A percentile compares a stretch with the other conserved stretches of the same genome.
Conservation (phyloP, 2,113 vertebrate genomes). For the Poicephalus meyeri region DNA sequence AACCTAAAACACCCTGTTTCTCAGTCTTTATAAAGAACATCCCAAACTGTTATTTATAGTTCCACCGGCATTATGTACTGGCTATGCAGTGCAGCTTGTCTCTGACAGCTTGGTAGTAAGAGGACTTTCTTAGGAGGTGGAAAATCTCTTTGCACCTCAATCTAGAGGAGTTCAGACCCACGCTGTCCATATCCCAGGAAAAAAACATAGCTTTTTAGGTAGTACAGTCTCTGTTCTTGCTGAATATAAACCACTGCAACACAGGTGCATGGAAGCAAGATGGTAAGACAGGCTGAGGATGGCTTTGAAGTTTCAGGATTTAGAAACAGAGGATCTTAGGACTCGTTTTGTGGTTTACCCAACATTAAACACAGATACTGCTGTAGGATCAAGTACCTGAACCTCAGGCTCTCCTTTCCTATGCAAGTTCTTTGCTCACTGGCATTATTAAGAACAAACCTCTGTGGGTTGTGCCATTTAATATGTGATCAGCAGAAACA, state of each 20-base stretch:
- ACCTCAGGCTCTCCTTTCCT: not conserved
- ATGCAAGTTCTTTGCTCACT: not conserved
- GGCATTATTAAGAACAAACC: not conserved
- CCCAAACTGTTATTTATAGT: not conserved
- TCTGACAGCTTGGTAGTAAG: not conserved
- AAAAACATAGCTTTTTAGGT: not conserved
- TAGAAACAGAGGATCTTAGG: not conserved
- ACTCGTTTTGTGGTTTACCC: not conserved
- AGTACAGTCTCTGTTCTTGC: not conserved
- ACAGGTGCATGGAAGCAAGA: not conserved
- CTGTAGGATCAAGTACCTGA: not conserved
- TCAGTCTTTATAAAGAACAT: not conserved
- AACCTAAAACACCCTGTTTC: rapidly evolving
- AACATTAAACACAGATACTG: not conserved
- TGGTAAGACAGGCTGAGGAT: not conserved
- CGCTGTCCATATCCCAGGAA: not conserved
- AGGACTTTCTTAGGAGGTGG: not conserved
- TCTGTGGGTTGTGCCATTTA: not conserved
- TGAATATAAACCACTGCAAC: not conserved
- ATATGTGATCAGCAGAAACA: not conserved
- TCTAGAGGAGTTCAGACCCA: not conserved
- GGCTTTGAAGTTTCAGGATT: not conserved
- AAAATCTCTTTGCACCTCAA: not conserved
- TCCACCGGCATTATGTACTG: not conserved
- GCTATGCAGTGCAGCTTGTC: not conserved